Conservation (phyloP, 2,113 vertebrate genomes). For the Apistogramma diplotaenia region DNA sequence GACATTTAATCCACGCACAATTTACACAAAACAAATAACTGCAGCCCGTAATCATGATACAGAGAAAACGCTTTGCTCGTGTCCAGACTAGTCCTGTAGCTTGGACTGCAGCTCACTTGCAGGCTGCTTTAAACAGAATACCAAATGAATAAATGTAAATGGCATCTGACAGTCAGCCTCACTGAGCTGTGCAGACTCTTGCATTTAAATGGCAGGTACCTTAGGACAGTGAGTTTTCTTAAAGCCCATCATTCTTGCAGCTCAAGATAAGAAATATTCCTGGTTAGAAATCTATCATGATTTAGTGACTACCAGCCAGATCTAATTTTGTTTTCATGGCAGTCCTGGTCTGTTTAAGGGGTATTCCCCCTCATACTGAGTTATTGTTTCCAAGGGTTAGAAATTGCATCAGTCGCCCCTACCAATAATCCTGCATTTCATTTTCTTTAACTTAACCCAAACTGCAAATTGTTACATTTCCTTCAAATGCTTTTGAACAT, state of each 20-base stretch:
- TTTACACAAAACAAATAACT: not conserved
- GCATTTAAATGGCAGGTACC: not conserved
- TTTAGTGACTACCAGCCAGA: not conserved
- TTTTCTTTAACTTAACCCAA: not conserved
- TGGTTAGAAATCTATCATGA: not conserved
- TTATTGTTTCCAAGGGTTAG: not conserved
- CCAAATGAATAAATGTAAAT: not conserved
- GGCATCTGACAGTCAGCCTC: not conserved
- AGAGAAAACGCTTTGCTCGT: not conserved
- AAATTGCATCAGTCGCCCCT: not conserved
- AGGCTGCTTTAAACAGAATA: accelerated
- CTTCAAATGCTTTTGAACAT: not conserved
- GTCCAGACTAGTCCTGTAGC: not conserved
- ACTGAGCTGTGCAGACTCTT: not conserved
- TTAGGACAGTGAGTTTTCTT: not conserved
- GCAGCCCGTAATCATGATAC: not conserved
- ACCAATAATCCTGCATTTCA: not conserved
- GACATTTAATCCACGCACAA: too few relatives aligned
- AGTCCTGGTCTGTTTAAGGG: not conserved
- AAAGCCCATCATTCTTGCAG: not conserved
- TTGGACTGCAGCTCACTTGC: not conserved
- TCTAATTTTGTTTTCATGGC: not conserved
- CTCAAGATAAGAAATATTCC: not conserved
- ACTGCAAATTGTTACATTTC: not conserved
- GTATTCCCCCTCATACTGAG: not conserved